Evolutionary conservation across 2,888 invertebrate genomes (phyloP), one percentile per base, ranked within the genome.

Genomic region (Aproaerema taeniolella): DNA sequence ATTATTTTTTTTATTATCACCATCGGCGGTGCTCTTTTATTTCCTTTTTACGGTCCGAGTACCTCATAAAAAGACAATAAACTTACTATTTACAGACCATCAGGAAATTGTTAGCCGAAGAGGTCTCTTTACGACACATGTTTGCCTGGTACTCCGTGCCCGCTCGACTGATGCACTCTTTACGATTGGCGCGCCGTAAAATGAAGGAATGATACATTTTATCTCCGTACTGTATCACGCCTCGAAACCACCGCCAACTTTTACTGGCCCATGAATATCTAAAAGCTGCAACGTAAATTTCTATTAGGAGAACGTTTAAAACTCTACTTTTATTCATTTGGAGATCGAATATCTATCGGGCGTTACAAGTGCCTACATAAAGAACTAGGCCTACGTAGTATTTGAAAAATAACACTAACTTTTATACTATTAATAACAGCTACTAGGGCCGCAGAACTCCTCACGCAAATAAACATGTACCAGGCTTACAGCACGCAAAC

Each of bases 31-130:
- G 86, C 87, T 82, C 85, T 87, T 87, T 87, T 87, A 87, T 87
- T 87, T 86, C 87, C 80, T 87, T 87, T 87, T 87, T 87, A 87
- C 83, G 86, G 83, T 83, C 85, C 81, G 85, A 87, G 87, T 87
- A 87, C 86, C 87, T 87, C 87, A 87, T 87, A 87, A 87, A 87
- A 87, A 85, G 81, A 86, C 86, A 86, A 81, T 87, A 87, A 87
- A 87, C 85, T 86, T 86, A 86, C 86, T 87, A 87, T 87, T 87
- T 87, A 87, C 86, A 87, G 87, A 85, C 86, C 86, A 86, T 86
- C 86, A 85, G 86, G 86, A 86, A 86, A 86, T 86, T 86, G 86
- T 86, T 86, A 86, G 85, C 70, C 81, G 82, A 80, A 86, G 86
- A 86, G 86, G 85, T 83, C 83, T 77, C 86, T 86, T 86, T 82